A percentile compares a stretch with the other conserved stretches of the same genome.
These are phyloP conservation scores for Acholoe squamosa DNA, from an alignment of 2,888 invertebrate genomes.

Conservation along the genomic window DNA sequence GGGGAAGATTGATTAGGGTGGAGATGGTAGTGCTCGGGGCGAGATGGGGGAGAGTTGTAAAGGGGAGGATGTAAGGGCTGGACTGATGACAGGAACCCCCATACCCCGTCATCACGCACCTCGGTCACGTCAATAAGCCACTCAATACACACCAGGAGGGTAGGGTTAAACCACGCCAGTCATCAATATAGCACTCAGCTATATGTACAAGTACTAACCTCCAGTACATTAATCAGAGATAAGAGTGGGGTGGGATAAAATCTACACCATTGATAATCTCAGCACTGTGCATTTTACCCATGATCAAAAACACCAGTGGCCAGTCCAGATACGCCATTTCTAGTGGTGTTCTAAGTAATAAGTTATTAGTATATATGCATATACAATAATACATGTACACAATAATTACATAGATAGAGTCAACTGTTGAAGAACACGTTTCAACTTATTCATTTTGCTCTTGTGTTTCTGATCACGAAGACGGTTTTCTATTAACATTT, in stretches of 20 bases:
- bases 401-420: no score
- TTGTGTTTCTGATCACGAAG: background rate
- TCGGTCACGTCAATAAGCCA: slow-evolving; percentile 2
- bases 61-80: background rate
- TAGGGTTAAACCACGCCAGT: background rate
- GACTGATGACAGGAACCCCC: no score
- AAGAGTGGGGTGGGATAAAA: no score
- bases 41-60: background rate
- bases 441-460: background rate
- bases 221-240: no score
- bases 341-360: no score
- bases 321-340: no score
- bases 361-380: no score
- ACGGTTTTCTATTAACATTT: background rate
- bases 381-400: no score
- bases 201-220: background rate
- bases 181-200: background rate
- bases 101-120: background rate
- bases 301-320: no score
- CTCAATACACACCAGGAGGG: background rate
- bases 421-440: no score
- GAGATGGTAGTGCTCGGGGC: background rate
- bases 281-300: no score
- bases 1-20: background rate
- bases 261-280: no score